These are phyloP conservation scores for Centruroides sculpturatus DNA, from an alignment of 1,140 invertebrate genomes.

Conservation along the genomic window DNA sequence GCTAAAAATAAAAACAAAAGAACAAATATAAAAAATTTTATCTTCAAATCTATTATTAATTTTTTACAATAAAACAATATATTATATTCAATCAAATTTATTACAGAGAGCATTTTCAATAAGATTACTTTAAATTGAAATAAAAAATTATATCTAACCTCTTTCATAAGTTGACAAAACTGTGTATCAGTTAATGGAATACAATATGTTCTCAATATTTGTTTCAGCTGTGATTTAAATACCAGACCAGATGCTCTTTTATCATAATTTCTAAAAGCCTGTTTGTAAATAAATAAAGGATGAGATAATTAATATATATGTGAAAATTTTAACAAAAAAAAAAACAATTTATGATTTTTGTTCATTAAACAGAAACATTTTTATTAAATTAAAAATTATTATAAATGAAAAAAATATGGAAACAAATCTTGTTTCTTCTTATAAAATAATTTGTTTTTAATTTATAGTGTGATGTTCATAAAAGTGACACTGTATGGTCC, in stretches of 20 bases:
- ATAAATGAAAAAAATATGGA: too few relatives aligned
- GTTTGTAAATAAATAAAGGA: not conserved
- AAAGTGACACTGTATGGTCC: too few relatives aligned
- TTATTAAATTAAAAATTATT: too few relatives aligned
- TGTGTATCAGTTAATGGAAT: conserved; percentile 7
- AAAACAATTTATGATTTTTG: too few relatives aligned
- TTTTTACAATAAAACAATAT: not conserved
- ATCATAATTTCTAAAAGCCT: conserved; percentile 11
- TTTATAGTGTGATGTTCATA: too few relatives aligned
- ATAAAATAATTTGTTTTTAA: too few relatives aligned
- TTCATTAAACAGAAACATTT: too few relatives aligned
- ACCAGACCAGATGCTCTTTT: conserved; percentile 3
- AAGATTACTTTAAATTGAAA: not conserved
- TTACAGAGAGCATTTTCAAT: not conserved
- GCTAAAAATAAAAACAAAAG: not conserved
- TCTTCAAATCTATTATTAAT: not conserved
- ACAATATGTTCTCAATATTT: conserved; percentile 8
- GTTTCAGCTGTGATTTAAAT: conserved; percentile 4
- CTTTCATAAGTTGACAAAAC: conserved; percentile 3
- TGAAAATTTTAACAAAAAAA: too few relatives aligned
- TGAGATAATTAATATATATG: too few relatives aligned
- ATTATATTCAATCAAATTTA: not conserved
- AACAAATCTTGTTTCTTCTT: too few relatives aligned
- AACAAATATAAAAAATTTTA: not conserved
- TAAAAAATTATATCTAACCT: not conserved